Percentiles rank a stretch among this genome's conserved stretches.
Conservation (phyloP, 2,888 invertebrate genomes). For the Acheta domesticus region DNA sequence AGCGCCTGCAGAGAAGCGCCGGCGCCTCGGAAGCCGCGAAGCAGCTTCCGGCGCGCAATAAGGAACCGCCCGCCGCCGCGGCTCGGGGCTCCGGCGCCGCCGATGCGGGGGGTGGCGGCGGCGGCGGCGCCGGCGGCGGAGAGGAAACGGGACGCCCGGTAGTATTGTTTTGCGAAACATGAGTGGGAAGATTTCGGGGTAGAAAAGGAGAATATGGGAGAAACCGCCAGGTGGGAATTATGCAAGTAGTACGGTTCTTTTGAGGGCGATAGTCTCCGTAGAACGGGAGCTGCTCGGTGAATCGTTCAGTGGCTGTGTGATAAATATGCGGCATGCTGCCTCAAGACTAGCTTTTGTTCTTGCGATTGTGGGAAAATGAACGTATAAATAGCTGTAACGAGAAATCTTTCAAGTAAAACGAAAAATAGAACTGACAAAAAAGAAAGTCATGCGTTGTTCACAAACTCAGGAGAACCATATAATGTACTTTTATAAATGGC, state of each 20-base stretch:
- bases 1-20: background rate
- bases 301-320: too few relatives aligned
- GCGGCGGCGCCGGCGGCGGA: background rate
- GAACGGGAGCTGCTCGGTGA: too few relatives aligned
- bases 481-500: too few relatives aligned
- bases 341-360: too few relatives aligned
- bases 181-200: background rate
- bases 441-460: too few relatives aligned
- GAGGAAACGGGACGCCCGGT: background rate
- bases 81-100: background rate
- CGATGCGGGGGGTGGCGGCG: too few relatives aligned
- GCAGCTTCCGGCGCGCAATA: background rate
- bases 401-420: too few relatives aligned
- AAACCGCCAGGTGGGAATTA: background rate
- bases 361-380: too few relatives aligned
- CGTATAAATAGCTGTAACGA: too few relatives aligned
- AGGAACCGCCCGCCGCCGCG: background rate
- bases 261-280: background rate
- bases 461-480: too few relatives aligned
- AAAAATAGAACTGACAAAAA: too few relatives aligned
- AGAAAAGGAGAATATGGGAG: background rate
- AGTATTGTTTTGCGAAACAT: constrained; percentile 1
- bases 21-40: background rate
- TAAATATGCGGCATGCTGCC: too few relatives aligned
- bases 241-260: constrained; percentile 7